Percentiles rank a stretch among this genome's conserved stretches.
phyloP scores from a whole-genome alignment of 2,888 invertebrate genomes.

The Chrysotoxum bicinctum region DNA sequence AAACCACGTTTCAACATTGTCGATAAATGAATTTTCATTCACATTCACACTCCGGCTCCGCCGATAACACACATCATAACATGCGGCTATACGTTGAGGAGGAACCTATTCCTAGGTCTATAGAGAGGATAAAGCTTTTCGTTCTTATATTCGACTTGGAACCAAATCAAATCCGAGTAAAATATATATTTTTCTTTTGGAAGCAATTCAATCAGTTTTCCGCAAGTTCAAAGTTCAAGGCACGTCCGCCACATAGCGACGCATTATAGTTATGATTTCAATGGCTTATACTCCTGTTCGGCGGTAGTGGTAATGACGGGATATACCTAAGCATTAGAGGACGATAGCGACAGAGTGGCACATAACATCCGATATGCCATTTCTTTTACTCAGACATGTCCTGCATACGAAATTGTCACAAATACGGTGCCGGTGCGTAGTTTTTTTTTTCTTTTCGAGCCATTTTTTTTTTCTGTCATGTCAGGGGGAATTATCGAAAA shows the following conservation, averaged over 20 bases:
- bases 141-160: slow-evolving; percentile 48
- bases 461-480: background rate
- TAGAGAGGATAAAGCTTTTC: background rate
- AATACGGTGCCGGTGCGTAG: slow-evolving; percentile 29
- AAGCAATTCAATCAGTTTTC: slow-evolving; percentile 72
- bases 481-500: slow-evolving; percentile 50
- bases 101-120: background rate
- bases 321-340: slow-evolving; percentile 71
- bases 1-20: slow-evolving; percentile 18
- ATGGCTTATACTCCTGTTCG: slow-evolving; percentile 71
- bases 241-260: slow-evolving; percentile 72
- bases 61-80: slow-evolving; percentile 25
- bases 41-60: slow-evolving; percentile 38
- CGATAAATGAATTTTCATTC: slow-evolving; percentile 57
- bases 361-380: slow-evolving; percentile 70
- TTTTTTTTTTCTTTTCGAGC: slow-evolving; percentile 2
- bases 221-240: slow-evolving; percentile 71
- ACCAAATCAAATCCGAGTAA: slow-evolving; percentile 71
- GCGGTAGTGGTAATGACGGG: slow-evolving; percentile 63
- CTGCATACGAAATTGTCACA: slow-evolving; percentile 64
- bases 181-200: slow-evolving; percentile 61
- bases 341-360: slow-evolving; percentile 67
- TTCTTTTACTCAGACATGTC: slow-evolving; percentile 61
- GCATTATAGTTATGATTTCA: slow-evolving; percentile 72
- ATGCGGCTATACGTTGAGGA: background rate